phyloP scores from a whole-genome alignment of 2,888 invertebrate genomes.

The Taphrorychus bicolor region DNA sequence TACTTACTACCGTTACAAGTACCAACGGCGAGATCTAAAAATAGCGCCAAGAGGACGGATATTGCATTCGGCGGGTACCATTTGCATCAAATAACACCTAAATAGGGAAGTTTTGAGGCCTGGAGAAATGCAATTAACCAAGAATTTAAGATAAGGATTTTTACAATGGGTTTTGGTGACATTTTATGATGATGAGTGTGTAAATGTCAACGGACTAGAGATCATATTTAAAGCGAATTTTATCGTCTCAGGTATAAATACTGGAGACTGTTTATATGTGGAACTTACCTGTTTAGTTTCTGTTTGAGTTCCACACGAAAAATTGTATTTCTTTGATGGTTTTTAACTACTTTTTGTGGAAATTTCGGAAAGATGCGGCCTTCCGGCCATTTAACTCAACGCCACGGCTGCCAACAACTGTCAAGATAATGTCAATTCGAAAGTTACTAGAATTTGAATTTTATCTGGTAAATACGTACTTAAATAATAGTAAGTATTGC shows the following conservation, averaged over 20 bases:
- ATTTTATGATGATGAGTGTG: slow-evolving; percentile 18
- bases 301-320: background rate
- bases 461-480: too few species aligned
- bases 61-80: background rate
- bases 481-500: too few species aligned
- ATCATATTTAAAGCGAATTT: slow-evolving; percentile 2
- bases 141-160: slow-evolving; percentile 13
- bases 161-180: slow-evolving; percentile 21
- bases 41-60: slow-evolving; percentile 5
- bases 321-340: background rate
- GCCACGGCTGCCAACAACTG: slow-evolving; percentile 1
- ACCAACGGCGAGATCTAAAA: slow-evolving; percentile 32
- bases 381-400: slow-evolving; percentile 26
- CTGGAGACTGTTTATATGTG: background rate
- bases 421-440: background rate
- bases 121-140: background rate
- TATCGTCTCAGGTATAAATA: background rate
- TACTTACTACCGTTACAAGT: slow-evolving; percentile 30
- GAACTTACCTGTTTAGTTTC: slow-evolving; percentile 4
- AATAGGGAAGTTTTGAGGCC: background rate
- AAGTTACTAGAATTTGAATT: background rate
- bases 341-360: background rate
- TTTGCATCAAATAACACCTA: background rate
- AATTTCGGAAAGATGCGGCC: slow-evolving; percentile 13
- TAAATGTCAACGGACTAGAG: slow-evolving; percentile 16